Evolutionary conservation across 2,888 invertebrate species (phyloP).

Genomic region (Philhelius pedissequus): DNA sequence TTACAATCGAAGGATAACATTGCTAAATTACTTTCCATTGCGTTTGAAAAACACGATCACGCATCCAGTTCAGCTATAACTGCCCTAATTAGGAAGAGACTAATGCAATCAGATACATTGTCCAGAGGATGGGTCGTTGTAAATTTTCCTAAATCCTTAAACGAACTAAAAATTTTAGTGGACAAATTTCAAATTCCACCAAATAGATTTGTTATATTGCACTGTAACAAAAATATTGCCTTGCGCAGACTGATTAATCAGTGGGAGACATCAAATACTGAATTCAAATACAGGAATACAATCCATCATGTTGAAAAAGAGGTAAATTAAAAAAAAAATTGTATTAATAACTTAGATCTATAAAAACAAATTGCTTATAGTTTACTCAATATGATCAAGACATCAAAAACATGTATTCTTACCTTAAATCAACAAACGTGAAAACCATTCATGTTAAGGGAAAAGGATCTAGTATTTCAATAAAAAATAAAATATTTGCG

Average conservation of each 20-base stretch:
- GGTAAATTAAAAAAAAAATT: constrained; percentile 59
- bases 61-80: constrained; percentile 72
- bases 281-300: constrained; percentile 40
- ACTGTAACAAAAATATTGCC: constrained; percentile 72
- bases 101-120: constrained; percentile 79
- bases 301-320: constrained; percentile 71
- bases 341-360: too few species aligned
- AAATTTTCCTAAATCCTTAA: constrained; percentile 79
- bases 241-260: constrained; percentile 71
- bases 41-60: constrained; percentile 70
- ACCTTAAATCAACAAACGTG: constrained; percentile 71
- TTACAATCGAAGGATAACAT: constrained; percentile 69
- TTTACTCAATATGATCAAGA: constrained; percentile 73
- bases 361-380: constrained; percentile 53
- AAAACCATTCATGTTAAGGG: constrained; percentile 73
- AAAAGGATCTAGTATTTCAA: constrained; percentile 67
- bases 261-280: constrained; percentile 47
- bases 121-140: constrained; percentile 82
- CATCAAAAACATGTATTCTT: constrained; percentile 70
- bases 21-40: constrained; percentile 70
- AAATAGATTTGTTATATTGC: constrained; percentile 78
- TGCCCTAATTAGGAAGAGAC: constrained; percentile 72
- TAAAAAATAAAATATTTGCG: constrained; percentile 71
- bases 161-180: constrained; percentile 81
- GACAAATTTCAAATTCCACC: constrained; percentile 80